Evolutionary conservation across 2,888 invertebrate species (phyloP).

Genomic region (Tipula lateralis): DNA sequence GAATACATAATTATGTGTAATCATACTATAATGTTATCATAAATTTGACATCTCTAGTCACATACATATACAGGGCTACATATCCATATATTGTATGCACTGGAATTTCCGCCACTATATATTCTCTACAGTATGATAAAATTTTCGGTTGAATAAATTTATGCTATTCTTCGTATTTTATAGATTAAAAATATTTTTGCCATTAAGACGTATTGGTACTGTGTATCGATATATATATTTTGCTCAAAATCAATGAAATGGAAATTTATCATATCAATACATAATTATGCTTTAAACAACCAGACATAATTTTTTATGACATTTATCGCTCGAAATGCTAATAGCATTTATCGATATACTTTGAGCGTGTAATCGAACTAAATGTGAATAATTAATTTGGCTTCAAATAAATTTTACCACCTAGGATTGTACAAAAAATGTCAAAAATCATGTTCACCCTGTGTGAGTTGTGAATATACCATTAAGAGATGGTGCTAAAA

Average conservation of each 20-base stretch:
- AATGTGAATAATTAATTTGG: no score
- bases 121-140: not conserved
- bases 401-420: not conserved
- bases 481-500: not conserved
- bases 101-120: not conserved
- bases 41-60: not conserved
- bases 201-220: not conserved
- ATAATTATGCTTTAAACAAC: not conserved
- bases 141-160: not conserved
- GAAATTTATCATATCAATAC: not conserved
- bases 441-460: no score
- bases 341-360: no score
- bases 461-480: not conserved
- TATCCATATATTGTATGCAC: not conserved
- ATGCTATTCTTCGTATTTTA: not conserved
- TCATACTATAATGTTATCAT: not conserved
- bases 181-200: not conserved
- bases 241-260: not conserved
- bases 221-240: not conserved
- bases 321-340: not conserved
- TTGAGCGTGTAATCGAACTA: no score
- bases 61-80: not conserved
- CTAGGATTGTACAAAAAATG: no score
- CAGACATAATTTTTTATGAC: not conserved
- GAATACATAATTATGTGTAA: conserved; percentile 15